Evolutionary conservation across 2,888 invertebrate species (phyloP), one percentile per base, ranked within the genome.

Genomic region (Polietes domitor): DNA sequence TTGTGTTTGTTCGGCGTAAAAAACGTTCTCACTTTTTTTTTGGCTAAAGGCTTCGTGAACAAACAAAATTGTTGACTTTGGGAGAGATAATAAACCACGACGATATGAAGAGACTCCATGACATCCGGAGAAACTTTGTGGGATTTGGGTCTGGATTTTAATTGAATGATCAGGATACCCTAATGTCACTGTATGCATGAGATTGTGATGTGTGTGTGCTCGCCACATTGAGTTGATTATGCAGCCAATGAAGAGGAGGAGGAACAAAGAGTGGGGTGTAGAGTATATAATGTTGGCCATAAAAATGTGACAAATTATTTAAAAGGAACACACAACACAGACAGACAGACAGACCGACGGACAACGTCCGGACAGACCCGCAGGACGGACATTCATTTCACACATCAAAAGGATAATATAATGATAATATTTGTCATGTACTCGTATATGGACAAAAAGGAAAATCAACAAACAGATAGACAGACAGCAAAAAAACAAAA

Each of bases 271-370:
- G n/a, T n/a, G 55, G 32, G 55, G 15, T 21, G 37, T 5, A 15
- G 12, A 37, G 32, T 26, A 32, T 50, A 19, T 24, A 58, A 77
- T 68, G 72, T 77, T 77, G 80, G 63, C 21, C 77, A 80, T 80
- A 74, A 74, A 78, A 83, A 75, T 80, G 70, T 80, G 80, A 83
- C 83, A 83, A 83, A 80, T 83, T 80, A 80, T 83, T 83, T 65
- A 83, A 77, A 68, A 55, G 17, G 9, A 70, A 12, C 43, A 72
- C 19, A 74, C 41, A 82, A 74, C 41, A 82, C 32, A 21, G 28
- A 75, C 50, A 76, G 65, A 76, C 74, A 75, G n/a, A 61, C 41
- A 12, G 41, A 70, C 1, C 37, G n/a, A 55, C 17, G 53, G 6
- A 12, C 2, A 50, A 50, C 50, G n/a, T 17, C 21, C 5, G 19